These are phyloP conservation scores for Phyllostomus hastatus DNA, from an alignment of 2,113 vertebrate species.

Conservation along the genomic window DNA sequence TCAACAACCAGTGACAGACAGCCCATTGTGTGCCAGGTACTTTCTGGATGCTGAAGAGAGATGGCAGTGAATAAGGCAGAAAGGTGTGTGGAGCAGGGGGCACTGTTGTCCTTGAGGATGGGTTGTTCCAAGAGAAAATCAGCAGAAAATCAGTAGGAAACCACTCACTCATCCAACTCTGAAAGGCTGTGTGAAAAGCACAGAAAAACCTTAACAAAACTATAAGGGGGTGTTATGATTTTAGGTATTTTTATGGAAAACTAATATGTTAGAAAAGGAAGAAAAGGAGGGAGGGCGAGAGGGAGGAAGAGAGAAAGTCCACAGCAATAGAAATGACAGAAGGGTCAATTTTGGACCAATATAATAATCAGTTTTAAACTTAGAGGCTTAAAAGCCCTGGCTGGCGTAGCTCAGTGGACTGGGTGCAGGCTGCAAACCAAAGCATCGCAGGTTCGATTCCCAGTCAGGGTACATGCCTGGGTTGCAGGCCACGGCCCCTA, in stretches of 20 bases:
- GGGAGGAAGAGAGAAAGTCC: not conserved
- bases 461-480: too few species aligned
- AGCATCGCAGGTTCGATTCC: too few species aligned
- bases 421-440: too few species aligned
- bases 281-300: not conserved
- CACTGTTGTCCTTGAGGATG: not conserved
- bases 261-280: not conserved
- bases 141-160: not conserved
- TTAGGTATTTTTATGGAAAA: not conserved
- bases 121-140: not conserved
- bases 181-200: not conserved
- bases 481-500: too few species aligned
- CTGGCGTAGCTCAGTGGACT: too few species aligned
- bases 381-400: not conserved
- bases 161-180: not conserved
- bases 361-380: not conserved
- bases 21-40: not conserved
- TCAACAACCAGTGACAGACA: not conserved
- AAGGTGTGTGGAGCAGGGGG: not conserved
- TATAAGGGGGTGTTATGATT: not conserved
- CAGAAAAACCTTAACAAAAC: not conserved
- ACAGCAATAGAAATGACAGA: not conserved
- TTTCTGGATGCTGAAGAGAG: not conserved
- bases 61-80: not conserved
- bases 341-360: not conserved